A percentile compares a stretch with the other conserved stretches of the same genome.
phyloP scores from a whole-genome alignment of 2,888 invertebrate species.

The Drosophila kanekoi region DNA sequence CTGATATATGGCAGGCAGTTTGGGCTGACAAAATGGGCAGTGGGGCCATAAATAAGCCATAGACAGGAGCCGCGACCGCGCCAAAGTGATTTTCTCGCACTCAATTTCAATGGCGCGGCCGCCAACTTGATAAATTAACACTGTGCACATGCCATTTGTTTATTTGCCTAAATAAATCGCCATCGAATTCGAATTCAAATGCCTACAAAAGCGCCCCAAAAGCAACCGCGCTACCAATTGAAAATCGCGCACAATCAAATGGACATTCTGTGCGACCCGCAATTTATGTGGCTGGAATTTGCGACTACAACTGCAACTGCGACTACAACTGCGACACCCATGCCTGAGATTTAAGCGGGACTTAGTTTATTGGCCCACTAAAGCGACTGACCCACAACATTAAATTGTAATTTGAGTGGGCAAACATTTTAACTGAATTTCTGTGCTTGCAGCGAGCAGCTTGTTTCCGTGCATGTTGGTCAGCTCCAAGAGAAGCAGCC shows the following conservation, averaged over 20 bases:
- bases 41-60: constrained; percentile 64
- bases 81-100: constrained; percentile 78
- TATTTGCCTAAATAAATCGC: constrained; percentile 78
- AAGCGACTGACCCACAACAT: constrained; percentile 77
- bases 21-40: constrained; percentile 72
- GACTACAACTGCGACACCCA: constrained; percentile 51
- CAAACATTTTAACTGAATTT: constrained; percentile 76
- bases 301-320: constrained; percentile 33
- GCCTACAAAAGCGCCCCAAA: constrained; percentile 53
- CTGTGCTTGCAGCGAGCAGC: constrained; percentile 6
- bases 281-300: constrained; percentile 69
- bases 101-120: constrained; percentile 66
- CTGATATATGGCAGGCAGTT: constrained; percentile 76
- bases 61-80: constrained; percentile 47
- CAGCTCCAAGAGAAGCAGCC: constrained; percentile 2
- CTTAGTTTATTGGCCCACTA: constrained; percentile 79
- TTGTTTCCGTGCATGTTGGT: constrained; percentile 44
- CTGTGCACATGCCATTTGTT: constrained; percentile 78
- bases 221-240: constrained; percentile 70
- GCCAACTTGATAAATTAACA: constrained; percentile 77
- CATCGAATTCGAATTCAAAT: constrained; percentile 65
- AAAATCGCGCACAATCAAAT: constrained; percentile 72
- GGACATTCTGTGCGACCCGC: constrained; percentile 66
- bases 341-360: constrained; percentile 44
- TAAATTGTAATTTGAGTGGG: constrained; percentile 81